A percentile compares a stretch with the other conserved stretches of the same genome.
phyloP scores from a whole-genome alignment of 2,797 vertebrate genomes.

The Oreochromis grahami region DNA sequence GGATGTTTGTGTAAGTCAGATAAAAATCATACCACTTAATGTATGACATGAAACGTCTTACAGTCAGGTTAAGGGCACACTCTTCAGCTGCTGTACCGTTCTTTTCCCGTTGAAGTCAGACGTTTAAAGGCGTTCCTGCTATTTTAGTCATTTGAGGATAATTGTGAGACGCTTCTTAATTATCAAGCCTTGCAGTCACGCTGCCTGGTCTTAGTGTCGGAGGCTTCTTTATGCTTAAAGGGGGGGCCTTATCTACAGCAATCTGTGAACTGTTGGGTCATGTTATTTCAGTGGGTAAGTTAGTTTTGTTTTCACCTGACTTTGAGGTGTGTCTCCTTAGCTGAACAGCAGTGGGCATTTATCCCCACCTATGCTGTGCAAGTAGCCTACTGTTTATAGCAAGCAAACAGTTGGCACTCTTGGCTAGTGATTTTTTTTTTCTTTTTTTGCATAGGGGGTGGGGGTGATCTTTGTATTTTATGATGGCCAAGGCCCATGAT shows the following conservation, averaged over 20 bases:
- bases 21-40: conserved; percentile 54
- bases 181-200: neutral
- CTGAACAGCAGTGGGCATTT: neutral
- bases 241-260: neutral
- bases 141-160: neutral
- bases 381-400: conserved; percentile 33
- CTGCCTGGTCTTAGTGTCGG: neutral
- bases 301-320: conserved; percentile 17
- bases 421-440: conserved; percentile 11
- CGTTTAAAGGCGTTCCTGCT: neutral
- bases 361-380: conserved; percentile 2
- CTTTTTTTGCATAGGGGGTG: neutral
- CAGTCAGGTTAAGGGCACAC: conserved; percentile 23
- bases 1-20: neutral
- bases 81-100: neutral
- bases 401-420: conserved; percentile 49
- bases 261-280: neutral
- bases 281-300: neutral
- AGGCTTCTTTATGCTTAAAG: neutral
- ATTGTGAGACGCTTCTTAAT: neutral
- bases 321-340: conserved; percentile 10
- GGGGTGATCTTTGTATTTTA: conserved; percentile 51
- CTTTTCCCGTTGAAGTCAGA: neutral
- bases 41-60: neutral
- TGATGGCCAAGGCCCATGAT: conserved; percentile 38